Evolutionary conservation across 2,888 invertebrate genomes (phyloP), one percentile per base, ranked within the genome.

Genomic region (Panopea generosa): DNA sequence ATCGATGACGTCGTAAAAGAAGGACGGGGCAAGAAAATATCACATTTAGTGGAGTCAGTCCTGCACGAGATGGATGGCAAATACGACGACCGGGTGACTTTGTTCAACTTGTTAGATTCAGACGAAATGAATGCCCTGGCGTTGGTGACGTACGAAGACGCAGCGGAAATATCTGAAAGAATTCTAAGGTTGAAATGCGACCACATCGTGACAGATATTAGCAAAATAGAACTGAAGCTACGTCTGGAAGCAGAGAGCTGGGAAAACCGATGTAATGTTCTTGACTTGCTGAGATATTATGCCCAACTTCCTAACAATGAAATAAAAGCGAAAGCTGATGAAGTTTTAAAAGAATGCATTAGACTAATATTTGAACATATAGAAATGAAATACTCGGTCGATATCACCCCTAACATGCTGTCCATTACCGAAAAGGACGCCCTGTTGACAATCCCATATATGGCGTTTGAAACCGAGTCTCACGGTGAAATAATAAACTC

Each of bases 71-170:
- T 83, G 61, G 77, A 77, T 52, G 27, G 60, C 11, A 77, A 73
- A 27, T 84, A 83, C 47, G 81, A 81, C 18, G 66, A 78, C 20
- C 69, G 72, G 22, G 70, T 56, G 11, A 73, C 72, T 2, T 38
- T 83, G 26, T 77, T 84, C 50, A 79, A 78, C 22, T 71, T 73
- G 22, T 49, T 81, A 1, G 69, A 78, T 7, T 55, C 63, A 14
- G 84, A 84, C 50, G 81, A 84, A 18, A 72, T 78, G 26, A 73
- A 81, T 40, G 81, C 82, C 6, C 63, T 84, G 7, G 70, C 60
- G n/a, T n/a, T 84, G 7, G 65, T 63, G 2, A 75, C 76, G 22
- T 81, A 75, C 52, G 71, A 75, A 29, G 79, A 83, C 61, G 82
- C 81, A 0, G 59, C 40, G 9, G 50, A 40, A n/a, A 57, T 83